Base-by-base conservation (phyloP, 2,113 vertebrate genomes). In the Chlorodrepanis virens region DNA sequence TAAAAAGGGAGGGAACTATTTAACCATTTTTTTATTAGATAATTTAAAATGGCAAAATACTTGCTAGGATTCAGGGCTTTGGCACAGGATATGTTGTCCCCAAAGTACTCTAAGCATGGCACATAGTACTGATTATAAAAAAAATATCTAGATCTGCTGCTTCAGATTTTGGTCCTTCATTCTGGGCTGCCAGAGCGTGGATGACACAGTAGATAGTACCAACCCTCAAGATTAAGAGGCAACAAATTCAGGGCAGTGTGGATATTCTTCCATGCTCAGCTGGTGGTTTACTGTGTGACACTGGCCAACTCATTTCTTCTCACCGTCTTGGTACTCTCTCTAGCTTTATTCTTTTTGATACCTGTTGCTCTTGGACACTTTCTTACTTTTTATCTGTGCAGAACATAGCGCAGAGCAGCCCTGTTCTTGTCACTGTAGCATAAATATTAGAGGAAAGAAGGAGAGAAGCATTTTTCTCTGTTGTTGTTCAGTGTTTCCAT, bases 221-320 rank as follows among this genome's bases (percentile, higher is more conserved):
- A 0, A 19, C 7, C 31, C 18, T 16, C 9, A 35, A 24, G 25
- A 10, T 20, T 47, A 39, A 33, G 60, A 83, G 31, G 12, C 1
- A 2, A 21, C 10, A 68, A 56, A 79, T 87, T 52, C 75, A n/a
- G 57, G 39, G 11, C 60, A 54, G 18, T 0, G 0, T 90, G 35
- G 27, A 13, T 74, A 24, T 37, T 61, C 9, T 76, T 57, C n/a
- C 7, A 3, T 0, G 0, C 42, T n/a, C 31, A 74, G 4, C 42
- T 79, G 47, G 42, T 77, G 18, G 13, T 56, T 47, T 68, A 4
- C 47, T 69, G 1, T 13, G 40, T 89, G 40, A 23, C 20, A 28
- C 14, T 14, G 9, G 13, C 42, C 65, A 56, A 15, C 12, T 78
- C 2, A 8, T 29, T 59, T 68, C 40, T 60, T 77, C 23, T 75